These are phyloP conservation scores for Neocrepidodera transversa DNA, from an alignment of 2,888 invertebrate genomes.

Conservation along the genomic window DNA sequence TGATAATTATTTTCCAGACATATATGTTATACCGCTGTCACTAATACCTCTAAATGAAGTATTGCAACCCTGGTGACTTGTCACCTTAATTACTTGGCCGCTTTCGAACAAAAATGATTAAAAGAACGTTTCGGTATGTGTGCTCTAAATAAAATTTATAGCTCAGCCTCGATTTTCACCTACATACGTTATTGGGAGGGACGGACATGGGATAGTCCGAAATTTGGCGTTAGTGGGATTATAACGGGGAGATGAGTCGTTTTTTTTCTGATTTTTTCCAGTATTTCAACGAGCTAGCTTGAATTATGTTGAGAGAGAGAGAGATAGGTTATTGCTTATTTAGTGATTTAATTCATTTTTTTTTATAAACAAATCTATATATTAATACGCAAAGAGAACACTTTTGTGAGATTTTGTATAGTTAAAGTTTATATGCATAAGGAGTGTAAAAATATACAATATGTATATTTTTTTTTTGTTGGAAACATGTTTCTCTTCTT, in stretches of 20 bases:
- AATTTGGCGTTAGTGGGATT: not conserved
- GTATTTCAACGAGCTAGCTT: not conserved
- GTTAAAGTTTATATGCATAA: too few species aligned
- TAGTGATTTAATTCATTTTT: too few species aligned
- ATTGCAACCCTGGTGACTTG: slow-evolving; percentile 34
- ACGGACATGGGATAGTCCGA: not conserved
- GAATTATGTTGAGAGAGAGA: too few species aligned
- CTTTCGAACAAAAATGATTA: slow-evolving; percentile 43
- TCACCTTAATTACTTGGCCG: slow-evolving; percentile 39
- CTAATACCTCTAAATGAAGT: slow-evolving; percentile 36
- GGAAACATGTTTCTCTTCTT: too few species aligned
- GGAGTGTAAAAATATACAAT: too few species aligned
- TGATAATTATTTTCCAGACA: too few species aligned
- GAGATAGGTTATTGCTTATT: not conserved
- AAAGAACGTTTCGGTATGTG: slow-evolving; percentile 37
- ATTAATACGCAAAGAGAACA: too few species aligned
- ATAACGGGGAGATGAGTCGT: not conserved
- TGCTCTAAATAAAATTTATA: slow-evolving; percentile 36
- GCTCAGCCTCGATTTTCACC: slow-evolving; percentile 35
- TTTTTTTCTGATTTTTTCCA: not conserved
- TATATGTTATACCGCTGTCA: too few species aligned
- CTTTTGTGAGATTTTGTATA: too few species aligned
- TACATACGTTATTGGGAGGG: slow-evolving; percentile 31
- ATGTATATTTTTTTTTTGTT: too few species aligned
- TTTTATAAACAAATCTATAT: too few species aligned